phyloP scores from a whole-genome alignment of 1,140 invertebrate genomes.

The Scylla paramamosain region DNA sequence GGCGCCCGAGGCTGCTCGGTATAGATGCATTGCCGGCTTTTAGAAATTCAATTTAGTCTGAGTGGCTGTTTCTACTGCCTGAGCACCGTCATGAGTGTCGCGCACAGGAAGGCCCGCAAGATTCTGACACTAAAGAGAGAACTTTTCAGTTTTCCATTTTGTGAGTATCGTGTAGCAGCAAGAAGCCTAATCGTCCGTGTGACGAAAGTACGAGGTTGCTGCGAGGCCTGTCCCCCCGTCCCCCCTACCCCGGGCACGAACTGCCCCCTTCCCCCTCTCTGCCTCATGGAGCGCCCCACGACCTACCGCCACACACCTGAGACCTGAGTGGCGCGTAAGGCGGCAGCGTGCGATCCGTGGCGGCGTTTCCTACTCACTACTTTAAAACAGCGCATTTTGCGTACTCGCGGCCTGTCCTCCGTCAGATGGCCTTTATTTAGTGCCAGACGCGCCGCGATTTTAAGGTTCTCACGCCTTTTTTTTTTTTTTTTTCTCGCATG shows the following conservation, averaged over 20 bases:
- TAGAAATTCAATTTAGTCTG: conserved; percentile 16
- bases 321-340: background rate
- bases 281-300: too few relatives aligned
- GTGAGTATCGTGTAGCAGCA: background rate
- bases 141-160: background rate
- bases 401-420: background rate
- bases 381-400: background rate
- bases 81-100: background rate
- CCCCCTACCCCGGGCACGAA: too few relatives aligned
- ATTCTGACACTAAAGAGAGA: conserved; percentile 11
- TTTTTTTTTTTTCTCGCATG: too few relatives aligned
- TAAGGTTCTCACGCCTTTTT: too few relatives aligned
- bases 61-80: conserved; percentile 2
- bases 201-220: background rate
- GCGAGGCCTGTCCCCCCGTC: background rate
- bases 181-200: conserved; percentile 1
- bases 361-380: background rate
- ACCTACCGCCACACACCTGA: too few relatives aligned
- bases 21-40: conserved; percentile 31
- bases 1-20: background rate
- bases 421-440: background rate
- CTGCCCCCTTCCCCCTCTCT: too few relatives aligned
- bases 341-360: background rate
- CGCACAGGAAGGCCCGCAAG: background rate
- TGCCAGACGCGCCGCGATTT: background rate